These are phyloP conservation scores for Drosophila mayaguana DNA, from an alignment of 2,888 invertebrate genomes.

Conservation along the genomic window DNA sequence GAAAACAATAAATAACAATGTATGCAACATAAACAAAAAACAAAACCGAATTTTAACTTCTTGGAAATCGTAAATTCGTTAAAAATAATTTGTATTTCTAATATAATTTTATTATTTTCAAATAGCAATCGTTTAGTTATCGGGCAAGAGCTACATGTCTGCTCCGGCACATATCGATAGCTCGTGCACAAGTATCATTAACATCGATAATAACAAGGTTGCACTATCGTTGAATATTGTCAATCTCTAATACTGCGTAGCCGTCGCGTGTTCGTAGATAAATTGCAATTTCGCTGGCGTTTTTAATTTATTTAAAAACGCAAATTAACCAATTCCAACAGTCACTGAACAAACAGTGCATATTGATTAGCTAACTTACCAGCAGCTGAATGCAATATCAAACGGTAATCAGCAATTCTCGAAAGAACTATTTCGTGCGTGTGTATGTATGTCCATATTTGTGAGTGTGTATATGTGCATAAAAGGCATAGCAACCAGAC, in stretches of 20 bases:
- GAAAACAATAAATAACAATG: constrained; percentile 71
- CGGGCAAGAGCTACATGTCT: neutral
- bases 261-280: constrained; percentile 64
- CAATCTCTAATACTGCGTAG: constrained; percentile 48
- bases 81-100: neutral
- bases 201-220: constrained; percentile 10
- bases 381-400: constrained; percentile 14
- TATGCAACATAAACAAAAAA: constrained; percentile 58
- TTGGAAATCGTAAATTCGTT: neutral
- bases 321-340: constrained; percentile 24
- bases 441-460: constrained; percentile 25
- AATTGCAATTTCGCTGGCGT: constrained; percentile 58
- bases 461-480: constrained; percentile 51
- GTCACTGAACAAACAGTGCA: constrained; percentile 23
- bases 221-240: constrained; percentile 7
- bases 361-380: constrained; percentile 18
- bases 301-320: constrained; percentile 38
- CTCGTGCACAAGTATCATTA: neutral
- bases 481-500: constrained; percentile 68
- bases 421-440: constrained; percentile 45
- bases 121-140: neutral
- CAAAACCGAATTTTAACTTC: constrained; percentile 9
- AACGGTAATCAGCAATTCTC: constrained; percentile 46
- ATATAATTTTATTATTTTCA: constrained; percentile 1
- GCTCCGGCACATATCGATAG: constrained; percentile 20